Base-by-base conservation (phyloP, 2,888 invertebrate genomes). In the Parthenolecanium corni region DNA sequence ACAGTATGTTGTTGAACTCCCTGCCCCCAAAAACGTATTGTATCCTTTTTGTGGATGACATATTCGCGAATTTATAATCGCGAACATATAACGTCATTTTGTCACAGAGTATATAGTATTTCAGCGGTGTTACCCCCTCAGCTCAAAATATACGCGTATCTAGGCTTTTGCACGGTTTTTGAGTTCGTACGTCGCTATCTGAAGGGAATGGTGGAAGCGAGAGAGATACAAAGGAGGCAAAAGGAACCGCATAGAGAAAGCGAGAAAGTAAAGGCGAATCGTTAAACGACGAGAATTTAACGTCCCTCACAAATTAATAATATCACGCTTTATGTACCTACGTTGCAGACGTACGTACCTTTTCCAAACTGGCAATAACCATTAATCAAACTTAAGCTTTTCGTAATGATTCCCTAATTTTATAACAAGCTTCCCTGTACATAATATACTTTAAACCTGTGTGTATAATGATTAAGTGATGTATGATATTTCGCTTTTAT, bases 381-480 rank as follows among this genome's bases (percentile, higher is more conserved):
- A 57, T 57, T 57, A 57, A 57, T 57, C 57, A 57, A 57, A 57
- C 44, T 57, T 57, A 57, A 57, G 57, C 57, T 57, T 57, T 46
- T 44, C 57, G 42, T 57, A 57, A 57, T 57, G 57, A 57, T 57
- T 57, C 57, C 44, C 57, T 57, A 57, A 57, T 57, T 57, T 57
- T 57, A 57, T 57, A 57, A 57, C 57, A 57, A 57, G 44, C 57
- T 57, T 44, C 42, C n/a, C 23, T 54, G 42, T 31, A 31, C 9
- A 31, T 47, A 31, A 20, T 44, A 44, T 57, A 57, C 57, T 57
- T 57, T 57, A 57, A 57, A 57, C 46, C 57, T 31, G n/a, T n/a
- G n/a, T n/a, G n/a, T n/a, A n/a, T n/a, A 57, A 57, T 57, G 57
- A 57, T 57, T 44, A 44, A 57, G 57, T 57, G 57, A 57, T 44